Evolutionary conservation across 2,113 vertebrate species (phyloP), one percentile per base, ranked within the genome.

Genomic region (Carollia perspicillata): DNA sequence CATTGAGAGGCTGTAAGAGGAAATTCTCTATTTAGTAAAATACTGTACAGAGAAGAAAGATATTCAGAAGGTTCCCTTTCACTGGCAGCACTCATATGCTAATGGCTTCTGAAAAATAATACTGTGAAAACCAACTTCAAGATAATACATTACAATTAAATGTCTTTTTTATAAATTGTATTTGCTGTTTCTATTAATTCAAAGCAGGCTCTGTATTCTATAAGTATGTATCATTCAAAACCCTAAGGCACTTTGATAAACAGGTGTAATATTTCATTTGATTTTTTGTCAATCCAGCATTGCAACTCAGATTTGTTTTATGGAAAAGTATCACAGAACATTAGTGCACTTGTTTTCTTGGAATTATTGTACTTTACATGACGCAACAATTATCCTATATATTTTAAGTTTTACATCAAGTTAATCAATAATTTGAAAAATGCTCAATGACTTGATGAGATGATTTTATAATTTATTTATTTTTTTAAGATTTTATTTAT

Each of bases 91-190:
- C 60, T 68, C 5, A 35, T 1, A 53, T 44, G 69, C 63, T 28
- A 93, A 84, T 75, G 69, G 8, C 69, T 95, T 95, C 51, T 60
- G 66, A 95, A 95, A 97, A 90, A 95, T 68, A 90, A 1, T 16
- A 66, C 10, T 89, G 84, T 69, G 66, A 93, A 94, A 40, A 3
- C 8, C 63, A 51, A 83, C 42, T 86, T 53, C 51, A 94, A 96
- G 53, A 87, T 44, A 23, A 3, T 58, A 63, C 5, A 2, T 80
- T 85, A 51, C 0, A 80, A 22, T 35, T 84, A 55, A 94, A 80
- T 93, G 72, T 23, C 84, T 90, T 33, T 10, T 33, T 12, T 11
- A 26, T 23, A 96, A 93, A 55, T 89, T 87, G 8, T 69, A 74
- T 95, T 63, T 63, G 74, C 12, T 93, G 60, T 42, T 71, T 10